Percentiles rank a stretch among this genome's conserved stretches.
Evolutionary conservation across 2,113 vertebrate species (phyloP).

Genomic region (Picathartes gymnocephalus): DNA sequence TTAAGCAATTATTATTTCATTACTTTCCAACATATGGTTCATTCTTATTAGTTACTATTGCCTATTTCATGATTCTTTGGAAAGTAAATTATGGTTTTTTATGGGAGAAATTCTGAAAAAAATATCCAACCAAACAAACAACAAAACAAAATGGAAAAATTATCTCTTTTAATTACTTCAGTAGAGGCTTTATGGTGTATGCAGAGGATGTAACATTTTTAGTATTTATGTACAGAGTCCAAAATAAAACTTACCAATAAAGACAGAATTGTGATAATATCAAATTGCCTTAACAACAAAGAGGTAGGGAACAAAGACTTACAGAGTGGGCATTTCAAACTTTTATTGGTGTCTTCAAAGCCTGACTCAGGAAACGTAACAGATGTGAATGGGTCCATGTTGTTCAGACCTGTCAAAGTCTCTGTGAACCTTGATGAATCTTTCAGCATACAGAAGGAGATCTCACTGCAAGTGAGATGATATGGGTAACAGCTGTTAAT

Average conservation of each 20-base stretch:
- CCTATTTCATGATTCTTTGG: not conserved
- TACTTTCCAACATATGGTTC: not conserved
- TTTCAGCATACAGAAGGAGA: not conserved
- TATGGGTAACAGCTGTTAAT: not conserved
- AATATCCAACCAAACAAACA: not conserved
- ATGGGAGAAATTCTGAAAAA: not conserved
- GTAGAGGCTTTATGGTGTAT: not conserved
- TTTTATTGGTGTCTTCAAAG: not conserved
- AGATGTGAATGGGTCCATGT: not conserved
- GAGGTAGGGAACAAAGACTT: not conserved
- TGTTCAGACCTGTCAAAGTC: not conserved
- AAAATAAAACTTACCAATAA: not conserved
- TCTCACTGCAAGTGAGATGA: not conserved
- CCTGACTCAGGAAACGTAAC: not conserved
- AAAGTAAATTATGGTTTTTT: not conserved
- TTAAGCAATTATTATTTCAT: constrained; percentile 15
- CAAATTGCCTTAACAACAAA: not conserved
- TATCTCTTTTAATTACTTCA: not conserved
- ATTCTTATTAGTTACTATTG: not conserved
- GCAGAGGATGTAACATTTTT: not conserved
- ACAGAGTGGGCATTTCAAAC: not conserved
- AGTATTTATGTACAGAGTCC: not conserved
- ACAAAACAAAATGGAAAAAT: not conserved
- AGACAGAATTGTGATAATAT: not conserved
- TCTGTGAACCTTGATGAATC: not conserved